phyloP scores from a whole-genome alignment of 2,888 invertebrate genomes.

The Calephelis perditalis region DNA sequence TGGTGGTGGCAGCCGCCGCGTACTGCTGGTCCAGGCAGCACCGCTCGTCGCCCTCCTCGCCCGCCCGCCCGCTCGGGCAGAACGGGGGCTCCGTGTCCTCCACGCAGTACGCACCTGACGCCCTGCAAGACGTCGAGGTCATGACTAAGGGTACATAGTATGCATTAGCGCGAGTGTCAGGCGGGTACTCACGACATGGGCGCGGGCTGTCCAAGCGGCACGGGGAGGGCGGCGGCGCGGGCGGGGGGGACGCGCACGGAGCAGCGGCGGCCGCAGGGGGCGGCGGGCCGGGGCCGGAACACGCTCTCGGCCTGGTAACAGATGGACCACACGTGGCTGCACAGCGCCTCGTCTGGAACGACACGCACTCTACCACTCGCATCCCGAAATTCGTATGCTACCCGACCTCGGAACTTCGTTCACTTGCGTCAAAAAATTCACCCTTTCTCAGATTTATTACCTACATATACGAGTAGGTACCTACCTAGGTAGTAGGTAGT shows the following conservation, averaged over 20 bases:
- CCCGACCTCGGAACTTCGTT: too few relatives aligned
- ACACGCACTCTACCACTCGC: not conserved
- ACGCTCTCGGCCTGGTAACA: constrained; percentile 89
- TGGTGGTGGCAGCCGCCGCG: constrained; percentile 49
- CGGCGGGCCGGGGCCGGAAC: constrained; percentile 78
- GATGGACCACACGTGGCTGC: constrained; percentile 89
- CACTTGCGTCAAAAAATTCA: too few relatives aligned
- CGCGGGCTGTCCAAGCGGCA: constrained; percentile 84
- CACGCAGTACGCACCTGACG: constrained; percentile 84
- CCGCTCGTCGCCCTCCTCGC: constrained; percentile 80
- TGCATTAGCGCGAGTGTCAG: too few relatives aligned
- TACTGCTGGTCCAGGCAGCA: constrained; percentile 80
- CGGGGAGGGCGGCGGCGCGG: constrained; percentile 68
- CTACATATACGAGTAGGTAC: too few relatives aligned
- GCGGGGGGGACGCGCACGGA: constrained; percentile 78
- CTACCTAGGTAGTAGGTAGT: too few relatives aligned
- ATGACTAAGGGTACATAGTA: too few relatives aligned
- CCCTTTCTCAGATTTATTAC: too few relatives aligned
- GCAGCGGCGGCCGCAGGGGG: constrained; percentile 86
- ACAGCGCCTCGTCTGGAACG: constrained; percentile 81
- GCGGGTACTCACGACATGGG: constrained; percentile 77
- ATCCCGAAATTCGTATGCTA: too few relatives aligned
- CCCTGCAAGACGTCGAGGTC: constrained; percentile 48
- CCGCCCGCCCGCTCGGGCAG: constrained; percentile 79
- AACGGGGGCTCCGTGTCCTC: constrained; percentile 82